Evolutionary conservation across 1,140 invertebrate genomes (phyloP).

Genomic region (Luehdorfia chinensis): DNA sequence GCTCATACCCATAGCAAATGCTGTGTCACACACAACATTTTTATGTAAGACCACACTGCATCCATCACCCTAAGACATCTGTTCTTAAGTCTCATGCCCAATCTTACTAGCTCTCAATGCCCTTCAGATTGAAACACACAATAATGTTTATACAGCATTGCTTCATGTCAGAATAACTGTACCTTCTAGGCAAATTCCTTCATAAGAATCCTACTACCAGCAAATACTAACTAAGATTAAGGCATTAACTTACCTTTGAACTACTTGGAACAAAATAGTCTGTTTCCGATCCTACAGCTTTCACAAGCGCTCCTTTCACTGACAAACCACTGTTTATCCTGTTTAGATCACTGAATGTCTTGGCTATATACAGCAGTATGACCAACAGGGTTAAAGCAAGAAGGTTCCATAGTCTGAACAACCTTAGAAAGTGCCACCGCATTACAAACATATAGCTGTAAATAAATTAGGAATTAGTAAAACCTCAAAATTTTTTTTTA

Average conservation of each 20-base stretch:
- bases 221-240: too few species aligned
- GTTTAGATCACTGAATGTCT: constrained; percentile 22
- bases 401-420: constrained; percentile 41
- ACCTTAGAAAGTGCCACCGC: constrained; percentile 31
- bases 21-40: too few species aligned
- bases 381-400: constrained; percentile 34
- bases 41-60: too few species aligned
- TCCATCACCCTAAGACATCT: too few species aligned
- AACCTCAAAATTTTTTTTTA: background rate
- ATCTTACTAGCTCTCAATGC: too few species aligned
- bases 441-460: constrained; percentile 24
- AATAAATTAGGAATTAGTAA: constrained; percentile 3
- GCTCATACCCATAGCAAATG: too few species aligned
- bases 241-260: constrained; percentile 45
- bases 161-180: too few species aligned
- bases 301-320: constrained; percentile 21
- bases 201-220: too few species aligned
- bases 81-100: too few species aligned
- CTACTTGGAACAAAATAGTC: constrained; percentile 46
- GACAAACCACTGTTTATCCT: constrained; percentile 15
- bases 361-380: constrained; percentile 38
- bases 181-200: too few species aligned
- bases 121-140: too few species aligned
- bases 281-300: constrained; percentile 14
- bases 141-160: too few species aligned